A percentile compares a stretch with the other conserved stretches of the same genome.
Evolutionary conservation across 2,797 vertebrate species (phyloP).

Genomic region (Pseudochirops cupreus): DNA sequence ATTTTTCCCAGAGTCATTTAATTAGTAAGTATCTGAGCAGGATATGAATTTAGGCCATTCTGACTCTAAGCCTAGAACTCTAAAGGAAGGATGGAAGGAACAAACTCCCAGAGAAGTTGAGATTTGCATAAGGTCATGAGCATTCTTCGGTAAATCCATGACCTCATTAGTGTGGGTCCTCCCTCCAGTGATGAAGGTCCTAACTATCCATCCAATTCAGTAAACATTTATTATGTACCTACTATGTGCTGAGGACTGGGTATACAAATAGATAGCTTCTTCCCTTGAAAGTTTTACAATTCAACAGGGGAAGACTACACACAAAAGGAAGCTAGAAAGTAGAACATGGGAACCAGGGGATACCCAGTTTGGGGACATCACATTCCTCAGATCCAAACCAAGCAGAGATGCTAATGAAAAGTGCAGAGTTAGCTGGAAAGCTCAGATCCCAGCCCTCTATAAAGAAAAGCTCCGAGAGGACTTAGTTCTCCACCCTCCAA

Average conservation of each 20-base stretch:
- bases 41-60: background rate
- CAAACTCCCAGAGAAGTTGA: background rate
- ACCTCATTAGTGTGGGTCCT: background rate
- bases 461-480: background rate
- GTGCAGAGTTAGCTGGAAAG: background rate
- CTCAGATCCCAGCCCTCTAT: background rate
- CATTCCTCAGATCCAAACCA: background rate
- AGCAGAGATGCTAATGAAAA: background rate
- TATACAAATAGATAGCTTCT: background rate
- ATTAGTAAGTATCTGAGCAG: background rate
- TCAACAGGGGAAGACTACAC: background rate
- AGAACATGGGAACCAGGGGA: background rate
- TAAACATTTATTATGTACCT: background rate
- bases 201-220: background rate
- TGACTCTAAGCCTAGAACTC: background rate
- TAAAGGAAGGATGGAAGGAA: background rate
- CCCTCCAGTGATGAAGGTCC: background rate
- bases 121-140: background rate
- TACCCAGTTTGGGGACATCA: background rate
- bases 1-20: background rate
- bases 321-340: background rate
- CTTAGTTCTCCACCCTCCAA: background rate
- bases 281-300: background rate
- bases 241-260: background rate
- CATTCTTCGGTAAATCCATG: background rate